These are phyloP conservation scores for Anarsia innoxiella DNA, from an alignment of 2,888 invertebrate genomes.

Conservation along the genomic window DNA sequence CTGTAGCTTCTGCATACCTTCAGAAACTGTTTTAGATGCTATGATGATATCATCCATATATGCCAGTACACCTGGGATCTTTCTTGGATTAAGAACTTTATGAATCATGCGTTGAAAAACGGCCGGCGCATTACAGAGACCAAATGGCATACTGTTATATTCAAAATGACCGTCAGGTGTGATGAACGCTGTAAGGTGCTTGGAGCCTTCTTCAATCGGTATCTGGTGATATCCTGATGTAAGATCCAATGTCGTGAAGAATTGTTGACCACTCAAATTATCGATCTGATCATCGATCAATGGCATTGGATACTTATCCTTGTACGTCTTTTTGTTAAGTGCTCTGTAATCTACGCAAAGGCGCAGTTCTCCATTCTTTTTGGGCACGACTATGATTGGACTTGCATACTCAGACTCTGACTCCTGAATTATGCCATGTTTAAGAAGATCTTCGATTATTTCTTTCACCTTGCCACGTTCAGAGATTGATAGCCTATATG, in stretches of 20 bases:
- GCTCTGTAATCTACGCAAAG: slow-evolving; percentile 14
- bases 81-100: no score
- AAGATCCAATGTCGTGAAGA: slow-evolving; percentile 17
- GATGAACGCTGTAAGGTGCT: slow-evolving; percentile 17
- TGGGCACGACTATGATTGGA: slow-evolving; percentile 15
- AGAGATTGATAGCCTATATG: slow-evolving; percentile 16
- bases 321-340: slow-evolving; percentile 12
- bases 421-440: slow-evolving; percentile 20
- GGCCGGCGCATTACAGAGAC: slow-evolving; percentile 1
- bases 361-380: neutral
- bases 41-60: no score
- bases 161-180: slow-evolving; percentile 22
- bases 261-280: slow-evolving; percentile 18
- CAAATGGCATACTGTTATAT: slow-evolving; percentile 21
- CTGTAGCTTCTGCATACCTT: no score
- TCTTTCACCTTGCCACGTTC: slow-evolving; percentile 18
- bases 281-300: slow-evolving; percentile 13
- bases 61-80: no score
- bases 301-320: slow-evolving; percentile 14
- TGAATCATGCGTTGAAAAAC: no score
- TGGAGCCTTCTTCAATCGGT: slow-evolving; percentile 14
- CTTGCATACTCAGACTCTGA: slow-evolving; percentile 20
- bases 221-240: slow-evolving; percentile 13
- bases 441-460: slow-evolving; percentile 18
- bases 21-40: no score